Base-by-base conservation (phyloP, 2,888 invertebrate genomes). In the Campoletis raptor region DNA sequence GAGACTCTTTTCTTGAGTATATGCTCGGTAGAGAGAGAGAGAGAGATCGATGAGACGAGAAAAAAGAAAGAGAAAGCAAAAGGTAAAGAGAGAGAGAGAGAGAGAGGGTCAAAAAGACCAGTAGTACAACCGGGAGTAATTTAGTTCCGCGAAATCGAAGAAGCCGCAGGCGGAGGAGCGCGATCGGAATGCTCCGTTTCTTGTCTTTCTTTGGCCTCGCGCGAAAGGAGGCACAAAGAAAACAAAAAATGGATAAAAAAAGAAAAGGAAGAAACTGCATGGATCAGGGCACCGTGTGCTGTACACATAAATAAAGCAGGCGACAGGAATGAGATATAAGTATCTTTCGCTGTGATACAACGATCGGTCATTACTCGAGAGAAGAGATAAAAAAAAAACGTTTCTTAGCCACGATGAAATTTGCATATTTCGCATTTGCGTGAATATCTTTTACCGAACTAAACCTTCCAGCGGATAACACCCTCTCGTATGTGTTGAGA, bases 71-170 rank as follows among this genome's bases (percentile, higher is more conserved):
- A 76, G 8, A 21, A 67, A 77, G 37, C 40, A 30, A 30, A 30
- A 30, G 30, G 30, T 30, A 42, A 24, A 57, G 66, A 76, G 8
- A 21, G 57, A 77, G 24, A 24, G 64, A 74, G 67, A n/a, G 66
- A 61, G 52, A 72, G 64, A 79, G 64, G 42, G 40, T 57, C 42
- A 70, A 54, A 73, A 83, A 84, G 84, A 85, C 86, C 70, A 74
- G 79, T 72, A 70, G 76, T 80, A 86, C 86, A 84, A 84, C 79
- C 74, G 79, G 54, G 84, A 85, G 86, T 87, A 85, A 87, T 87
- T 87, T 87, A 87, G 86, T 87, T 87, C 86, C 86, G 86, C 86
- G 86, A 87, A 87, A 84, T 87, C 84, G 86, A 87, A 85, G 76
- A 82, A 85, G 79, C 57, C 84, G 36, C 77, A 30, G 40, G 42